Conservation (phyloP, 2,888 invertebrate genomes). For the Blomia tropicalis region DNA sequence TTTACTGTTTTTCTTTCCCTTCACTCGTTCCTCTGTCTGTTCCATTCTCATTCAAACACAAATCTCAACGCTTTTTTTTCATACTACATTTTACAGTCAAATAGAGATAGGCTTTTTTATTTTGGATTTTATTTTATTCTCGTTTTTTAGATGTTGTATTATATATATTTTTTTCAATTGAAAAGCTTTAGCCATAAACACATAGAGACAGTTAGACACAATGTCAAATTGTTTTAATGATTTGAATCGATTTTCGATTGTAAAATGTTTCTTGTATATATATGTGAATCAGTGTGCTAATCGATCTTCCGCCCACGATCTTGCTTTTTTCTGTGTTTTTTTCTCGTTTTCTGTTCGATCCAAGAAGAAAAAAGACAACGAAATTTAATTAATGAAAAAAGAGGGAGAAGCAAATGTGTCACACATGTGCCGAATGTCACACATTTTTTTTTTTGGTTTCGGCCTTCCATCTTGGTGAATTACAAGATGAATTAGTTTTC, state of each 20-base stretch:
- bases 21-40: no score
- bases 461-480: no score
- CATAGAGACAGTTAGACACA: neutral
- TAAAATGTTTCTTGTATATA: neutral
- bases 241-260: conserved; percentile 15
- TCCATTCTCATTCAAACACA: no score
- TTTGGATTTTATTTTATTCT: neutral
- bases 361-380: neutral
- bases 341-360: neutral
- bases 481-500: no score
- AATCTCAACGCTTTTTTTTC: no score
- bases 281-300: no score
- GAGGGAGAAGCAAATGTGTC: neutral
- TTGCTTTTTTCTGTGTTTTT: neutral
- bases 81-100: no score
- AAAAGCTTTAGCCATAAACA: neutral
- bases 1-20: no score
- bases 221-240: neutral
- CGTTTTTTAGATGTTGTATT: neutral
- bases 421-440: no score
- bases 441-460: no score
- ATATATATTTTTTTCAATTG: neutral
- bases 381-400: neutral
- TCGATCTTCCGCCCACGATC: no score
- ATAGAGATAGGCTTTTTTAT: no score